A percentile compares a stretch with the other conserved stretches of the same genome.
phyloP scores from a whole-genome alignment of 2,888 invertebrate genomes.

The Rhogogaster chlorosoma region DNA sequence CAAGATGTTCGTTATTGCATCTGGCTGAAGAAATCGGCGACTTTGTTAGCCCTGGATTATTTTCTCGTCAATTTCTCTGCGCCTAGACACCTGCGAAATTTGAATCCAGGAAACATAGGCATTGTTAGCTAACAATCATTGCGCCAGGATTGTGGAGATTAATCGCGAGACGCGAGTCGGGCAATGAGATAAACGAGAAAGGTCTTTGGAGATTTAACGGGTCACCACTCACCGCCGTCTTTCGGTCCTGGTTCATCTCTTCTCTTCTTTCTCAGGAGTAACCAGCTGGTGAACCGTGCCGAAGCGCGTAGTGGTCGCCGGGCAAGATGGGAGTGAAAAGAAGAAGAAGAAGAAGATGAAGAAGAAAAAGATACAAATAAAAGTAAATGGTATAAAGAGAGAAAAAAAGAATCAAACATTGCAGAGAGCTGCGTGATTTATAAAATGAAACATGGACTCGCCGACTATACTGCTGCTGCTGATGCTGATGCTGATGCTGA shows the following conservation, averaged over 20 bases:
- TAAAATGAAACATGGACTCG: slow-evolving; percentile 26
- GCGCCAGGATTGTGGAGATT: slow-evolving; percentile 27
- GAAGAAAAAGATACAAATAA: not conserved
- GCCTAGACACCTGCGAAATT: not conserved
- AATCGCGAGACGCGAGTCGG: not conserved
- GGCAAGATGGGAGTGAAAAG: too few relatives aligned
- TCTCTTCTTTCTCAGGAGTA: slow-evolving; percentile 10
- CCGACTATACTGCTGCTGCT: not conserved
- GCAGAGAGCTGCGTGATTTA: slow-evolving; percentile 29
- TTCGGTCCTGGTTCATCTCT: not conserved
- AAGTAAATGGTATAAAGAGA: not conserved
- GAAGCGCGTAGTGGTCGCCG: not conserved
- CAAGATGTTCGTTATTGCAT: not conserved
- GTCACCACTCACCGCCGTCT: slow-evolving; percentile 34
- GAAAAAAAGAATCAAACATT: not conserved
- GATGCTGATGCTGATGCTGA: too few relatives aligned
- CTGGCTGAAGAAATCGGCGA: not conserved
- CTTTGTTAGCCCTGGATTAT: not conserved
- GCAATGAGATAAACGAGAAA: slow-evolving; percentile 45
- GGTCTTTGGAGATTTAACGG: slow-evolving; percentile 46
- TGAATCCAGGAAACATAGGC: too few relatives aligned
- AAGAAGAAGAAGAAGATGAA: not conserved
- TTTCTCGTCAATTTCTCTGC: not conserved
- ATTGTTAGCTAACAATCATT: not conserved
- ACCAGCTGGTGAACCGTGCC: slow-evolving; percentile 23